Evolutionary conservation across 2,888 invertebrate genomes (phyloP), one percentile per base, ranked within the genome.

Genomic region (Seira ritae): DNA sequence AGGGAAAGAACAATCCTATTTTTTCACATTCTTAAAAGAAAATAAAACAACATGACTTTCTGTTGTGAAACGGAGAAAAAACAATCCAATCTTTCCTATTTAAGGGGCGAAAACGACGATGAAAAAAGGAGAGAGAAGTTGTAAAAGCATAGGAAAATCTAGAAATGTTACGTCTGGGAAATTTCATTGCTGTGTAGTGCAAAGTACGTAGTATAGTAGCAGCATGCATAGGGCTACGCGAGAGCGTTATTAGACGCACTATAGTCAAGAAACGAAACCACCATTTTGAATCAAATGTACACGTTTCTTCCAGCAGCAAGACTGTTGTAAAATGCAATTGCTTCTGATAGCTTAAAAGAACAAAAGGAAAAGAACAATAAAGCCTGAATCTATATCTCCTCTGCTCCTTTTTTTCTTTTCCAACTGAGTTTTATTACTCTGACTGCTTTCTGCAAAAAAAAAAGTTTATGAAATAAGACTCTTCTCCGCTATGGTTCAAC

Each of bases 131-230:
- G 46, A 74, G n/a, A 66, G 15, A 23, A 1, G 50, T 65, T 42
- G 22, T 0, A 66, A 66, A 65, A 15, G 23, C 46, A 20, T 69
- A n/a, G 23, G 42, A 22, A 23, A 62, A 71, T 65, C 62, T n/a
- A 60, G 65, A 73, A 80, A 80, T 80, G 80, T 80, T 80, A 66
- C 80, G 50, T 80, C 73, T 80, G 80, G 80, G 80, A 80, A 80
- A 80, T 80, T 80, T 80, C 65, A 65, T 31, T 67, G 17, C 22
- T 66, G 20, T n/a, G n/a, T n/a, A n/a, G n/a, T n/a, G n/a, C n/a
- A n/a, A n/a, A n/a, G n/a, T n/a, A n/a, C n/a, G n/a, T n/a, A n/a
- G n/a, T n/a, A n/a, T n/a, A n/a, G n/a, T n/a, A n/a, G n/a, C n/a
- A n/a, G n/a, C n/a, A n/a, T n/a, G n/a, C n/a, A n/a, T n/a, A n/a